phyloP scores from a whole-genome alignment of 2,113 vertebrate genomes.

The Caranx ignobilis region DNA sequence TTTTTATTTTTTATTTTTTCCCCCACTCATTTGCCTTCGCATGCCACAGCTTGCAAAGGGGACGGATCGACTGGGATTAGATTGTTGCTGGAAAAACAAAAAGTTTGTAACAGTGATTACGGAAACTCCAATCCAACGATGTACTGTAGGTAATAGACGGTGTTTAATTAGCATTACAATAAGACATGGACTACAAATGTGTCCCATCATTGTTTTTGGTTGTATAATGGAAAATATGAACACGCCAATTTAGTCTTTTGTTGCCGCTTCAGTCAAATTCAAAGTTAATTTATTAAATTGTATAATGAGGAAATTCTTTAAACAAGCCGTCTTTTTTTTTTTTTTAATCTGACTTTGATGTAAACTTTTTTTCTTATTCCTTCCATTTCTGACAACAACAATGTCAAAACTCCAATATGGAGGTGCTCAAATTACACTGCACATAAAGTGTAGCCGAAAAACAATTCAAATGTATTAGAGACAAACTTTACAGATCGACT shows the following conservation, averaged over 20 bases:
- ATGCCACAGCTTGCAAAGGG: neutral
- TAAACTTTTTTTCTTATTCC: no score
- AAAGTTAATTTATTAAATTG: neutral
- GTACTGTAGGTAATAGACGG: neutral
- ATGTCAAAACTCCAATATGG: neutral
- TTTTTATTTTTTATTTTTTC: no score
- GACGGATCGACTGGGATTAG: neutral
- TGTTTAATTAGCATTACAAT: neutral
- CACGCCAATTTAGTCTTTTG: neutral
- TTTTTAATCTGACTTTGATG: no score
- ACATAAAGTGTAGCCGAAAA: neutral
- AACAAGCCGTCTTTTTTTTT: neutral
- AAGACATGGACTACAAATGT: neutral
- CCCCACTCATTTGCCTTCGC: neutral
- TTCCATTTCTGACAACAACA: neutral
- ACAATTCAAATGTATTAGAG: neutral
- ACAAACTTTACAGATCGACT: neutral
- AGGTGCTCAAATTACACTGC: neutral
- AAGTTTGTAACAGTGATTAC: neutral
- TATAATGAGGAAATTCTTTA: neutral
- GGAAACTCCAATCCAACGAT: neutral
- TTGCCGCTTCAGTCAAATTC: neutral
- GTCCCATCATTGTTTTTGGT: neutral
- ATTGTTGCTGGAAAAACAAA: neutral
- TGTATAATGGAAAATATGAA: neutral